A percentile compares a stretch with the other conserved stretches of the same genome.
Evolutionary conservation across 2,888 invertebrate genomes (phyloP).

Genomic region (Venustoraphidia nigricollis): DNA sequence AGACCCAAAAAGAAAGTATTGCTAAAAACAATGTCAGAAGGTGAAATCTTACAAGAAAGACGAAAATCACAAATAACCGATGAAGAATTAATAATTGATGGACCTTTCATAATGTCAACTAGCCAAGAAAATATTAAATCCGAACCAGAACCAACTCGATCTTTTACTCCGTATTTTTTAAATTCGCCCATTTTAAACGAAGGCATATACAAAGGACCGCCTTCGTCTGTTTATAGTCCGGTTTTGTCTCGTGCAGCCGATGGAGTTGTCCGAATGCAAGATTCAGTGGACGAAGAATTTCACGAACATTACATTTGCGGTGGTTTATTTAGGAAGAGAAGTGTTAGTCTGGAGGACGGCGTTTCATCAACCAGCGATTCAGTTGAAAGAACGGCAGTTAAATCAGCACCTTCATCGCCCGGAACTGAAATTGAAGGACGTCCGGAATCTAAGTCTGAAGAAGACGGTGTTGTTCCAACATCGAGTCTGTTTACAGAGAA

Average conservation of each 20-base stretch:
- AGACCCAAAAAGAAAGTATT: conserved; percentile 30
- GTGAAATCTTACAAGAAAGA: conserved; percentile 52
- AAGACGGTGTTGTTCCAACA: conserved; percentile 32
- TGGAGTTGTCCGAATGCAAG: conserved; percentile 20
- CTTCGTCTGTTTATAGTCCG: conserved; percentile 3
- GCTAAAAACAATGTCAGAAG: conserved; percentile 67
- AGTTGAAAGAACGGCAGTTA: conserved; percentile 21
- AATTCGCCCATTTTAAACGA: conserved; percentile 43
- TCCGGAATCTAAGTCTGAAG: conserved; percentile 25
- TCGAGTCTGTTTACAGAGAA: conserved; percentile 28
- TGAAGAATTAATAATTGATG: conserved; percentile 29
- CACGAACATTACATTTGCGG: conserved; percentile 68
- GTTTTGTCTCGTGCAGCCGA: not conserved
- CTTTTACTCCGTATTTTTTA: conserved; percentile 28
- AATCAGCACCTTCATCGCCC: conserved; percentile 53
- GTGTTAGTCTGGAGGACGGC: conserved; percentile 51
- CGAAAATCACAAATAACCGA: conserved; percentile 32
- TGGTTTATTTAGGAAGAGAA: conserved; percentile 52
- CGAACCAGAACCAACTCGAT: conserved; percentile 16
- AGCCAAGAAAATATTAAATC: conserved; percentile 42
- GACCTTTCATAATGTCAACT: conserved; percentile 36
- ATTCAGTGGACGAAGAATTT: conserved; percentile 52
- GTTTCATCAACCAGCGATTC: conserved; percentile 25
- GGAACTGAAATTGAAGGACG: conserved; percentile 18
- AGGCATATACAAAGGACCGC: conserved; percentile 32